These are phyloP conservation scores for Gobionotothen gibberifrons DNA, from an alignment of 2,797 vertebrate genomes.

Conservation along the genomic window DNA sequence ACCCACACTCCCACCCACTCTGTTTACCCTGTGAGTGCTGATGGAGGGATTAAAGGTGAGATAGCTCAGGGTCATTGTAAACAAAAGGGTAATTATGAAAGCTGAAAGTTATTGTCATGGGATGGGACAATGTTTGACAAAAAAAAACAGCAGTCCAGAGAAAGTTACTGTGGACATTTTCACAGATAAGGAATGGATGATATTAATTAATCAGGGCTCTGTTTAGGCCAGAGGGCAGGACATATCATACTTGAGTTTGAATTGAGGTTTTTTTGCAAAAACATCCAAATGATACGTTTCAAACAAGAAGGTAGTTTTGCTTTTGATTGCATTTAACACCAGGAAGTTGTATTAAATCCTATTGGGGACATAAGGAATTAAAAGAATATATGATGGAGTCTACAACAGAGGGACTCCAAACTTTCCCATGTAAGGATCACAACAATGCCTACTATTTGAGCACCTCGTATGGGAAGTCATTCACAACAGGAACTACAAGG, in stretches of 20 bases:
- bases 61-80: slow-evolving; percentile 59
- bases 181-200: slow-evolving; percentile 21
- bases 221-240: slow-evolving; percentile 11
- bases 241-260: background rate
- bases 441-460: fast-evolving
- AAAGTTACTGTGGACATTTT: slow-evolving; percentile 3
- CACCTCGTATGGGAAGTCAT: background rate
- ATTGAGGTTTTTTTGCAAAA: background rate
- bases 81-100: slow-evolving; percentile 54
- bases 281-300: background rate
- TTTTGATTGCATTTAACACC: background rate
- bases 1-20: slow-evolving; percentile 41
- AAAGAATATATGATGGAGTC: background rate
- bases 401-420: background rate
- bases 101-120: slow-evolving; percentile 41
- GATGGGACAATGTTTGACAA: slow-evolving; percentile 45
- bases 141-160: slow-evolving; percentile 3
- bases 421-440: background rate
- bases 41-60: slow-evolving; percentile 59
- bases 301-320: too few relatives aligned
- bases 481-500: slow-evolving; percentile 9
- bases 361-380: background rate
- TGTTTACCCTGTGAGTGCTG: slow-evolving; percentile 61
- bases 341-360: slow-evolving; percentile 9
- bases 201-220: background rate